Percentiles rank a stretch among this genome's conserved stretches.
phyloP scores from a whole-genome alignment of 1,140 invertebrate genomes.

The Aricia agestis region DNA sequence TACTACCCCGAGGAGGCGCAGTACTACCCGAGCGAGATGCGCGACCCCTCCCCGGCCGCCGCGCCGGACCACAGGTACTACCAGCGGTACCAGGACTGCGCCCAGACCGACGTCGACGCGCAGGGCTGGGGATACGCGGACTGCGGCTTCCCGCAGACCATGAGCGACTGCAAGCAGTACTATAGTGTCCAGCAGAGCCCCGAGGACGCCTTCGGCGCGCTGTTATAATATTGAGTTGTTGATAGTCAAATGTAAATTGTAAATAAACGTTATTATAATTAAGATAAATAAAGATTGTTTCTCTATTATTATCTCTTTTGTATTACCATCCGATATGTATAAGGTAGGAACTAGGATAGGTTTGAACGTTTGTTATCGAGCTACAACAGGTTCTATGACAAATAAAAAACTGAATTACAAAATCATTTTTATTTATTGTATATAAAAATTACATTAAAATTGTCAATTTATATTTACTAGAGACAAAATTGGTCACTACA shows the following conservation, averaged over 20 bases:
- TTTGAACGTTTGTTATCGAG: too few species aligned
- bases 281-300: constrained; percentile 28
- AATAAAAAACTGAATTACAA: constrained; percentile 17
- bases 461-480: constrained; percentile 70
- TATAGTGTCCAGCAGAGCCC: constrained; percentile 55
- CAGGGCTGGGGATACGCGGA: constrained; percentile 57
- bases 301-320: constrained; percentile 24
- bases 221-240: constrained; percentile 49
- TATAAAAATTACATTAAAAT: constrained; percentile 76
- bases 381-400: not conserved
- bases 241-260: constrained; percentile 40
- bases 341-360: not conserved
- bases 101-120: constrained; percentile 48
- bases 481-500: constrained; percentile 75
- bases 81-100: constrained; percentile 53
- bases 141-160: constrained; percentile 49
- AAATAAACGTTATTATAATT: constrained; percentile 38
- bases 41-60: constrained; percentile 48
- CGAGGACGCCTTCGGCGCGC: constrained; percentile 49
- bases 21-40: constrained; percentile 47
- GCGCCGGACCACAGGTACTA: constrained; percentile 59
- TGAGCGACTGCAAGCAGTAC: constrained; percentile 50
- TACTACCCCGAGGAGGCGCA: constrained; percentile 64
- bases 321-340: too few species aligned
- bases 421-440: constrained; percentile 64